Evolutionary conservation across 2,113 vertebrate genomes (phyloP), one percentile per base, ranked within the genome.

Genomic region (Australoheros scitulus): DNA sequence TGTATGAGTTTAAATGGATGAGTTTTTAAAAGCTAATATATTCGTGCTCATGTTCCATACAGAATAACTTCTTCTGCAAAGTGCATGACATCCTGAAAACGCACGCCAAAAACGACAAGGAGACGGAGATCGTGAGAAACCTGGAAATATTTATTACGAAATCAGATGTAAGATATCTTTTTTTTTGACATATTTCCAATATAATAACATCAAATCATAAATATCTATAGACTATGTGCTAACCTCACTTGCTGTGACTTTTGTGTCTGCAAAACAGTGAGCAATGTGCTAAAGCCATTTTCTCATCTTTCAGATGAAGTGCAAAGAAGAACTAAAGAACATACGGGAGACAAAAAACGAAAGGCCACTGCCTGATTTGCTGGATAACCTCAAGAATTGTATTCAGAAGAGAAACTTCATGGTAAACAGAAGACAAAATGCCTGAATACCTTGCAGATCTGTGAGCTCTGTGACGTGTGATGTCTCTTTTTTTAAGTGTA

Each of bases 51-150:
- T 74, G 13, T 52, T 78, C 26, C 50, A 29, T 86, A 43, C 76
- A 95, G 94, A 1, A 22, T 1, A 5, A 2, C 0, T 91, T 91
- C 79, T 91, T 92, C 87, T 96, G 95, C 88, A 89, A 91, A 84
- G 88, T 81, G 32, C 0, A 82, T 1, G 1, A 36, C 0, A 58
- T 93, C 41, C 74, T 92, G 65, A 0, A 11, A 0, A 2, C 8
- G 0, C 29, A 77, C 6, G 0, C 1, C 5, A 3, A 41, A 13
- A 3, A 2, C 1, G 1, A 50, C 2, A 24, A 68, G 3, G 1
- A 68, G 64, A 18, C 26, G 14, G 64, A 6, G 22, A 2, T 94
- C 10, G 0, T 81, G 38, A 55, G 17, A 32, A 22, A 59, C 15
- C 41, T 95, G 55, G 0, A 22, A 0, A 0, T 0, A 0, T 88